Percentiles rank a stretch among this genome's conserved stretches.
These are phyloP conservation scores for Laticauda laticaudata DNA, from an alignment of 2,113 vertebrate genomes.

Conservation along the genomic window DNA sequence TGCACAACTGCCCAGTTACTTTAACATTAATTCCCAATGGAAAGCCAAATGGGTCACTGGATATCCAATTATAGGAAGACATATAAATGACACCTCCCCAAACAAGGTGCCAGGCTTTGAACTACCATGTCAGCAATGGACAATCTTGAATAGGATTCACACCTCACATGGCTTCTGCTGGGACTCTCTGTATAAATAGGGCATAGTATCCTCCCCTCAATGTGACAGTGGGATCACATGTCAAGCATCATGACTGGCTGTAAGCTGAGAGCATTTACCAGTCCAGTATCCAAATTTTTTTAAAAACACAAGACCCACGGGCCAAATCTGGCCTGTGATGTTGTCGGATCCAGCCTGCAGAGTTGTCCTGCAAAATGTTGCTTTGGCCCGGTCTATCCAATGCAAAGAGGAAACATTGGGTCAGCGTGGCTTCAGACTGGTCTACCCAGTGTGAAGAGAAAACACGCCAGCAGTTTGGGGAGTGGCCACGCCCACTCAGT, in stretches of 20 bases:
- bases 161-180: not conserved
- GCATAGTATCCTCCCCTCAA: not conserved
- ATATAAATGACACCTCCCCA: not conserved
- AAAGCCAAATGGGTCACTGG: not conserved
- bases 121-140: not conserved
- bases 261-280: not conserved
- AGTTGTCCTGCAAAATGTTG: too few relatives aligned
- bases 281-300: not conserved
- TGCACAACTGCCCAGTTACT: not conserved
- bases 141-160: not conserved
- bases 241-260: not conserved
- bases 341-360: too few relatives aligned
- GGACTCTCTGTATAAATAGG: not conserved
- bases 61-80: not conserved
- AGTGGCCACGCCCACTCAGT: too few relatives aligned
- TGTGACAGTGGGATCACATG: not conserved
- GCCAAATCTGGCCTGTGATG: too few relatives aligned
- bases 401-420: too few relatives aligned
- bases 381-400: too few relatives aligned
- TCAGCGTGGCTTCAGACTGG: too few relatives aligned
- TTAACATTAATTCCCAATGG: not conserved
- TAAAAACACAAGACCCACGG: not conserved
- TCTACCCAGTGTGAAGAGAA: too few relatives aligned
- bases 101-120: not conserved
- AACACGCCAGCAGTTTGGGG: too few relatives aligned